phyloP scores from a whole-genome alignment of 92 coral and sea anemone genomes.

The Pocillopora meandrina region DNA sequence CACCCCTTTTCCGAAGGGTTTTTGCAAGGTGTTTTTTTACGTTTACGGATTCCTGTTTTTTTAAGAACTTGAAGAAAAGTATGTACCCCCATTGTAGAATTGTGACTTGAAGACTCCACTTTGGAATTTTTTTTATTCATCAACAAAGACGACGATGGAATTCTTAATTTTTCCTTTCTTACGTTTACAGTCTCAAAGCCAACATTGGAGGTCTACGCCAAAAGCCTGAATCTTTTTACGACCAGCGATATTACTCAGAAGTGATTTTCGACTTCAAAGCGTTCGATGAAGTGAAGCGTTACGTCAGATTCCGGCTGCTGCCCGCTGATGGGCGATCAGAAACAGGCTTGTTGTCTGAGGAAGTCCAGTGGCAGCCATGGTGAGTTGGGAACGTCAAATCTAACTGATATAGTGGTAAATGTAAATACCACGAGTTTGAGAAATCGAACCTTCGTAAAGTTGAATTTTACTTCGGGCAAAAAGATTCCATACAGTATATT shows the following conservation, averaged over 20 bases:
- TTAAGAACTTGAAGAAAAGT: no score
- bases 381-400: conserved; percentile 3
- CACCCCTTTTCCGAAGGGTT: no score
- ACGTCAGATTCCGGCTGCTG: conserved; percentile 78
- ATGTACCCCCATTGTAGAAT: no score
- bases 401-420: no score
- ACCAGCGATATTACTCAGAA: conserved; percentile 74
- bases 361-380: conserved; percentile 75
- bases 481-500: no score
- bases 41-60: no score
- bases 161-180: no score
- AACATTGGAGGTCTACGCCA: conserved; percentile 76
- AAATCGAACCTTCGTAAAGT: background rate
- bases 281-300: conserved; percentile 62
- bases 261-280: conserved; percentile 70
- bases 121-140: no score
- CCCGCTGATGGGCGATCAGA: conserved; percentile 75
- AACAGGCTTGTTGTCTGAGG: conserved; percentile 72
- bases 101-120: no score
- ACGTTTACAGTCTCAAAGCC: conserved; percentile 39
- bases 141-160: no score
- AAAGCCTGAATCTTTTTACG: conserved; percentile 73
- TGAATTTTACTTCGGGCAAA: no score
- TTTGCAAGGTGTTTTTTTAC: no score
- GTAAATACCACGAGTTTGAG: background rate